Conservation (phyloP, 2,797 vertebrate species). For the Scyliorhinus canicula region DNA sequence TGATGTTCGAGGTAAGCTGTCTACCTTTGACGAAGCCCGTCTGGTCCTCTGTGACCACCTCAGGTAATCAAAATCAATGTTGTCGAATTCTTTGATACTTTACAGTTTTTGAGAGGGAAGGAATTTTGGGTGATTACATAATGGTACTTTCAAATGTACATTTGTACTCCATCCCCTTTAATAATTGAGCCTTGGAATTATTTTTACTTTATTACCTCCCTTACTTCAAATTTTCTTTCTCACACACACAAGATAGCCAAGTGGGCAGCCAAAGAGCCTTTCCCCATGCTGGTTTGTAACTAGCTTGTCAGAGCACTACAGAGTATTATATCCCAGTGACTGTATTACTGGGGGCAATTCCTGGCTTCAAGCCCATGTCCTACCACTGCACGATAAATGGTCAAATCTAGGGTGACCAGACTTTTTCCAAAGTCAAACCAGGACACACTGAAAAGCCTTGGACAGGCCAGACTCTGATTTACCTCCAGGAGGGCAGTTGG, state of each 20-base stretch:
- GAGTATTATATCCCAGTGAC: background rate
- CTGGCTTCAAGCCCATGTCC: background rate
- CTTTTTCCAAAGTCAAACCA: too few relatives aligned
- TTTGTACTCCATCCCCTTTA: background rate
- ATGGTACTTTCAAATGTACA: background rate
- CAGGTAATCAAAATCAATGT: background rate
- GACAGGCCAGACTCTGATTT: too few relatives aligned
- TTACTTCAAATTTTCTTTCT: background rate
- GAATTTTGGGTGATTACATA: background rate
- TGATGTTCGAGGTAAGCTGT: too few relatives aligned
- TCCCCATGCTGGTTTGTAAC: background rate
- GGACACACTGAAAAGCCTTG: too few relatives aligned
- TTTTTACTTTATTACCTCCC: background rate
- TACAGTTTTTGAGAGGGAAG: background rate
- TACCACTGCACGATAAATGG: background rate
- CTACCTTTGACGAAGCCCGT: too few relatives aligned
- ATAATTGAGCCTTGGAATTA: background rate
- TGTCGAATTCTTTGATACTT: background rate
- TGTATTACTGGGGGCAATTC: background rate
- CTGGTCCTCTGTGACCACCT: too few relatives aligned
- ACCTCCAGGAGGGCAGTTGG: too few relatives aligned
- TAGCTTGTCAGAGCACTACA: background rate
- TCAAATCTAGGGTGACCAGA: too few relatives aligned
- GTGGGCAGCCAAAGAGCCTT: background rate
- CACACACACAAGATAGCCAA: background rate